Evolutionary conservation across 2,888 invertebrate species (phyloP), one percentile per base, ranked within the genome.

Genomic region (Cephus rjabovi): DNA sequence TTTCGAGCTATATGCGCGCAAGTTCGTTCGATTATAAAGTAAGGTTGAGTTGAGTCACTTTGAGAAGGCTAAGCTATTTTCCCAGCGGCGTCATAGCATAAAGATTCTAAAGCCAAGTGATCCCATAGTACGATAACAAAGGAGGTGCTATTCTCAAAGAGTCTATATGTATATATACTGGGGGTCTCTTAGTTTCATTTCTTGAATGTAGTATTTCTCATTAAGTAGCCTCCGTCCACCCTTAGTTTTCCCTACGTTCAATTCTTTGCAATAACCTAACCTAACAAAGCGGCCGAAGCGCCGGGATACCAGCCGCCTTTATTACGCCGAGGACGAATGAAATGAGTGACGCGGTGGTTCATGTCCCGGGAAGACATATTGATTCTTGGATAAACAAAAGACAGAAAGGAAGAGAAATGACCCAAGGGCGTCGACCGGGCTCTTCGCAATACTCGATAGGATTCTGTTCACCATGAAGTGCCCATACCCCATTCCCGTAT

Each of bases 311-410:
- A 73, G 75, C 71, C 71, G 15, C 75, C 40, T 56, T 35, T 77
- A 71, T 77, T 77, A 77, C 77, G 73, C 35, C 35, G 73, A 37
- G 79, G 73, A 76, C 70, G 77, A 81, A 79, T 75, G 76, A 79
- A 80, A 77, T 74, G 78, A 78, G 75, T 76, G 76, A 76, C 76
- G 77, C 73, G 75, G 76, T 75, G 73, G 74, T 75, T 75, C 70
- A 34, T 71, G 78, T 77, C 78, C 68, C 78, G 40, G 33, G 71
- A 76, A 78, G 73, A 76, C 35, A 73, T 68, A 83, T 83, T 80
- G 84, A 83, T 84, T 81, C 77, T 75, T 73, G 77, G 75, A 78
- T 81, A 84, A 81, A 81, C 81, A 78, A 83, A 81, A 79, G 80
- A 73, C 73, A 75, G 75, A 69, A 76, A 79, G 74, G 75, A 77